phyloP scores from a whole-genome alignment of 2,888 invertebrate species.

The Strigamia crassipes region DNA sequence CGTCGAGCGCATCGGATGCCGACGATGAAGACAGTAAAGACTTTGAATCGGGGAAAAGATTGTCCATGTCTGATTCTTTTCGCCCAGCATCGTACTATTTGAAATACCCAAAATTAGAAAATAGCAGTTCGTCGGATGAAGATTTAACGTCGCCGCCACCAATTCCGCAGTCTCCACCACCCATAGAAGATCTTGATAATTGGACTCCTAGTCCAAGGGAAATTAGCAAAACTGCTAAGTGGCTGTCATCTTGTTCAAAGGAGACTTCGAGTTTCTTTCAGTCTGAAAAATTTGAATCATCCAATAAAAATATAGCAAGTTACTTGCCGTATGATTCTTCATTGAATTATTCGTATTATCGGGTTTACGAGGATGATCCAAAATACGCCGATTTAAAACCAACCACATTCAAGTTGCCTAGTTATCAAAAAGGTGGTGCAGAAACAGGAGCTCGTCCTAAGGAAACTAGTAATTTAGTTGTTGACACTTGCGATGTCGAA shows the following conservation, averaged over 20 bases:
- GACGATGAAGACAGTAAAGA: slow-evolving; percentile 83
- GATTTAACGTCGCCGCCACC: slow-evolving; percentile 80
- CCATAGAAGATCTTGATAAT: slow-evolving; percentile 65
- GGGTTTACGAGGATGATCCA: slow-evolving; percentile 51
- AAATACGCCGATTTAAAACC: slow-evolving; percentile 47
- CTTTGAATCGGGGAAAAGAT: slow-evolving; percentile 67
- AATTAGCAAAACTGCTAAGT: neutral
- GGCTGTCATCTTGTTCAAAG: neutral
- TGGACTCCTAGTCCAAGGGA: neutral
- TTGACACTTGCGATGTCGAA: neutral
- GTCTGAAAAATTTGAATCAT: neutral
- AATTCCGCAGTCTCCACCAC: slow-evolving; percentile 75
- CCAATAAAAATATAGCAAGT: neutral
- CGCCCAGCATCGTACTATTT: slow-evolving; percentile 86
- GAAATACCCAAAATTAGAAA: slow-evolving; percentile 60
- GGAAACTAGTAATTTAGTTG: neutral
- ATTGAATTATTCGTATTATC: slow-evolving; percentile 50
- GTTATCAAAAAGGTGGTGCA: neutral
- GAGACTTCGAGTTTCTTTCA: neutral
- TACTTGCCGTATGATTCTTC: slow-evolving; percentile 45
- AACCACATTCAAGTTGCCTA: neutral
- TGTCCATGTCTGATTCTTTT: slow-evolving; percentile 85
- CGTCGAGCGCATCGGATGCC: slow-evolving; percentile 67
- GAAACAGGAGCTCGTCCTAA: slow-evolving; percentile 14
- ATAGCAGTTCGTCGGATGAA: slow-evolving; percentile 76